These are phyloP conservation scores for Napeogenes inachia DNA, from an alignment of 2,888 invertebrate species.

Conservation along the genomic window DNA sequence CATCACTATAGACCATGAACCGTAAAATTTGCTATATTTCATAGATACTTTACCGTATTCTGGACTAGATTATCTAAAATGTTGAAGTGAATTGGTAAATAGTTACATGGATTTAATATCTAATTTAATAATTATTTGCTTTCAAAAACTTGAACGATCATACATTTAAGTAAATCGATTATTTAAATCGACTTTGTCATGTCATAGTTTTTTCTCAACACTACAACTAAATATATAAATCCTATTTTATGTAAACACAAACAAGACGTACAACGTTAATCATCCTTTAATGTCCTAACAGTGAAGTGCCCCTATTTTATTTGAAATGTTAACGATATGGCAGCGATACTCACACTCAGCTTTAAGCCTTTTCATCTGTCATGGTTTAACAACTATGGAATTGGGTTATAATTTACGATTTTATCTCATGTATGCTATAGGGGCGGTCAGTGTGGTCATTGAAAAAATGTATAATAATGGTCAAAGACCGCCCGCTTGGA, in stretches of 20 bases:
- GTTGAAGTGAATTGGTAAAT: too few species aligned
- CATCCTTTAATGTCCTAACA: constrained; percentile 58
- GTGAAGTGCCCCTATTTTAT: constrained; percentile 63
- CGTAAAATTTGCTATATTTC: constrained; percentile 5
- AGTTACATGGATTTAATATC: too few species aligned
- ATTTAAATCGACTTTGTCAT: not conserved
- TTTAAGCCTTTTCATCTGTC: constrained; percentile 76
- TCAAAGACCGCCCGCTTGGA: constrained; percentile 40
- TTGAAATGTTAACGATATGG: constrained; percentile 68
- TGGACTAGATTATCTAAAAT: too few species aligned
- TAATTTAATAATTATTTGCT: too few species aligned
- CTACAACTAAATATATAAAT: constrained; percentile 16
- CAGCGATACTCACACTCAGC: constrained; percentile 56
- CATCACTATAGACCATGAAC: not conserved
- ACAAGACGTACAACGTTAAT: constrained; percentile 45
- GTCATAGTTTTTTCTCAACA: not conserved
- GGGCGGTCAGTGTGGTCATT: constrained; percentile 66
- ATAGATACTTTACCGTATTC: not conserved
- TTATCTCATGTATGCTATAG: constrained; percentile 71
- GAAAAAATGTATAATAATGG: constrained; percentile 67
- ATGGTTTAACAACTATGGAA: constrained; percentile 72
- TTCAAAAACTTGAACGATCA: too few species aligned
- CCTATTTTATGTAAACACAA: constrained; percentile 28
- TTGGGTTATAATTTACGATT: constrained; percentile 78
- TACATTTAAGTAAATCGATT: too few species aligned